Evolutionary conservation across 2,797 vertebrate genomes (phyloP).

Genomic region (Okamejei kenojei): DNA sequence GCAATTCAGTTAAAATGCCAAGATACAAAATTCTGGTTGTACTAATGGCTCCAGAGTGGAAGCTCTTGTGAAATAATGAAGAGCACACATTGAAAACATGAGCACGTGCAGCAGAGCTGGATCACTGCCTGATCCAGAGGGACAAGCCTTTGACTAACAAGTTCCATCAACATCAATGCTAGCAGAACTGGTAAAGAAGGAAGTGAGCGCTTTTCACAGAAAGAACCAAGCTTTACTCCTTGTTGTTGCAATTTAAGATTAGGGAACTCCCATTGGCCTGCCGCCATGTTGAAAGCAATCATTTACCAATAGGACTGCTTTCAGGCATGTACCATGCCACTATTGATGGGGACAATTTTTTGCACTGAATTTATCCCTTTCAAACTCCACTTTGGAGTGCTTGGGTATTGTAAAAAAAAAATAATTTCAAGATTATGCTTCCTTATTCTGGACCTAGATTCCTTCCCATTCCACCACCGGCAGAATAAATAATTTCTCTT

Average conservation of each 20-base stretch:
- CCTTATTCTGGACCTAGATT: not conserved
- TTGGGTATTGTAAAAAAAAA: too few relatives aligned
- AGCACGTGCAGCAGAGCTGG: constrained; percentile 55
- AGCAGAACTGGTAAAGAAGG: constrained; percentile 23
- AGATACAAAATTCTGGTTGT: constrained; percentile 45
- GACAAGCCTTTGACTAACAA: constrained; percentile 60
- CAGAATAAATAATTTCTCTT: not conserved
- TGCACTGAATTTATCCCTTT: not conserved
- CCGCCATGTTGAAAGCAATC: too few relatives aligned
- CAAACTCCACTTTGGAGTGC: not conserved
- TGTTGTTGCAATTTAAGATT: not conserved
- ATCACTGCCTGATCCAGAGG: constrained; percentile 56
- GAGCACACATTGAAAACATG: constrained; percentile 78
- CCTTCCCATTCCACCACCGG: not conserved
- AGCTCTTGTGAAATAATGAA: constrained; percentile 60
- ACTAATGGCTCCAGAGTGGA: constrained; percentile 53
- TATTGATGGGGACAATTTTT: not conserved
- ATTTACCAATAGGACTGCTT: too few relatives aligned
- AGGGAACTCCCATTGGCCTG: too few relatives aligned
- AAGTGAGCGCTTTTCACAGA: not conserved
- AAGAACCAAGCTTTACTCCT: not conserved
- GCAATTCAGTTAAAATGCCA: not conserved
- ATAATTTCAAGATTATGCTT: not conserved
- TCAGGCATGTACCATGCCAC: not conserved
- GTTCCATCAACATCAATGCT: constrained; percentile 52